Conservation (phyloP, 2,113 vertebrate species). For the Myotis brandtii region DNA sequence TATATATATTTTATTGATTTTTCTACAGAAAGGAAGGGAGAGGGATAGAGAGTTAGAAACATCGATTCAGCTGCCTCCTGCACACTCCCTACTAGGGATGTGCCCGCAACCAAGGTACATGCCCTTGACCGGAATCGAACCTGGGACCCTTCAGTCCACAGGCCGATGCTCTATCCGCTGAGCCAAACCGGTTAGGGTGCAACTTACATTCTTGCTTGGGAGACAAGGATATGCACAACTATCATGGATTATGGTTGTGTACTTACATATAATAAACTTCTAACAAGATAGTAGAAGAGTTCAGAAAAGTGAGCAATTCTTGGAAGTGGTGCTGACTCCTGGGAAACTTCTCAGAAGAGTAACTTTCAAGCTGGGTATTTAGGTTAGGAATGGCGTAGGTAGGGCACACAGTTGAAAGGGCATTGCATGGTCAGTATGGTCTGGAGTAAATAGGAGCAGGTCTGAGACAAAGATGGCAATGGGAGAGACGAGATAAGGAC, state of each 20-base stretch:
- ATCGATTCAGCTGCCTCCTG: no score
- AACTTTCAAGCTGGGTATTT: not conserved
- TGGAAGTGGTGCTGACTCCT: not conserved
- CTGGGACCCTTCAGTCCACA: no score
- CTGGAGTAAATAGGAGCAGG: not conserved
- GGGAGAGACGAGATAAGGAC: not conserved
- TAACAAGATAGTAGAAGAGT: not conserved
- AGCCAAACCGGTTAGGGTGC: no score
- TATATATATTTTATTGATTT: no score
- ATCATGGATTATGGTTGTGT: not conserved
- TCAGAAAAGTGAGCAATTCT: not conserved
- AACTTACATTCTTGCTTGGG: not conserved
- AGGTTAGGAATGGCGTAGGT: not conserved
- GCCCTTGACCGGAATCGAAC: no score
- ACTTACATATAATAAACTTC: not conserved
- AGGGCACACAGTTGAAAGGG: not conserved
- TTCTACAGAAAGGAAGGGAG: no score
- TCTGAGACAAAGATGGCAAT: not conserved
- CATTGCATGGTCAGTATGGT: not conserved
- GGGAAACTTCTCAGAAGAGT: slow-evolving; percentile 14
- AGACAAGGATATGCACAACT: not conserved
- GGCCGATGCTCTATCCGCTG: no score
- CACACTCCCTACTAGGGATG: no score
- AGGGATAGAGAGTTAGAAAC: no score
- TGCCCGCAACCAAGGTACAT: no score